Base-by-base conservation (phyloP, 2,888 invertebrate genomes). In the Aleiodes alternator region DNA sequence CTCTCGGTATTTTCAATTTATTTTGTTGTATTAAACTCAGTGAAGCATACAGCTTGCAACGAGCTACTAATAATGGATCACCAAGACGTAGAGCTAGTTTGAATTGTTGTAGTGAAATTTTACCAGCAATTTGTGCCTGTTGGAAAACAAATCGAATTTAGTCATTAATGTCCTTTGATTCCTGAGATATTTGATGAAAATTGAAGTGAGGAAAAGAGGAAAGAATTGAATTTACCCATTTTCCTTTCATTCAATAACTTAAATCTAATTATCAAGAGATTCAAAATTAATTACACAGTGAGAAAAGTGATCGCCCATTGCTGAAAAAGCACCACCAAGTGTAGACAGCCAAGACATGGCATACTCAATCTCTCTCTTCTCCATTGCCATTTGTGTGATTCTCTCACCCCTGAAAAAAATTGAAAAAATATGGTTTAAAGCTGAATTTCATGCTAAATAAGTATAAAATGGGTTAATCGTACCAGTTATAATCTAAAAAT, bases 261-360 rank as follows among this genome's bases (percentile, higher is more conserved):
- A 2, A 23, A 23, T 23, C 23, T 23, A 23, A 23, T 23, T 23
- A 23, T 6, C 34, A 34, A 34, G 34, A 6, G 51, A 69, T 68
- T 16, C 23, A 51, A n/a, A 7, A 71, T 76, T 76, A 76, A 93
- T 91, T 92, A 96, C 96, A 91, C 95, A 96, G 84, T 93, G 90
- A 71, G 92, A 90, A 89, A 95, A 95, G 85, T 96, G 94, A 87
- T 98, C 98, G 1, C 98, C 99, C 72, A 99, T 91, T 0, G 98
- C 96, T 2, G 98, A 98, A 90, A 96, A 98, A 1, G 97, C 98
- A 64, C 98, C 98, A 3, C 98, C 99, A 14, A 99, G 92, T 0
- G 99, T 98, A 23, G 98, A 98, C 31, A 99, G 90, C 97, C 98
- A 98, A 16, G 97, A 97, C 92, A 98, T 93, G 38, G 96, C 92